Evolutionary conservation across 2,113 vertebrate genomes (phyloP).

Genomic region (Datnioides undecimradiatus): DNA sequence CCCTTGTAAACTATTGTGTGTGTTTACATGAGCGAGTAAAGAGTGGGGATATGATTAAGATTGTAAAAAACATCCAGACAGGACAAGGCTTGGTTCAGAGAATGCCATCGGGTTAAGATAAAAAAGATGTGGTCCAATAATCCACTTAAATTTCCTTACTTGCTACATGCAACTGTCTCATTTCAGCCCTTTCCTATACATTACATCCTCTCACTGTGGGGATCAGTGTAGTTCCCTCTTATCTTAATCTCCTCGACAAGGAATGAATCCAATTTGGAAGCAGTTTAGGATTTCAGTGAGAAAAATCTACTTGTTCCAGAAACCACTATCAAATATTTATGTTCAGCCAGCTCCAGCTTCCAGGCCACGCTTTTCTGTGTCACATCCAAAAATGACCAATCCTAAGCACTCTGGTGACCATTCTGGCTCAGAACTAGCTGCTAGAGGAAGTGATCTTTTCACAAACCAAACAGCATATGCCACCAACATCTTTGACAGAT

Average conservation of each 20-base stretch:
- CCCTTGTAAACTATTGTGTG: slow-evolving; percentile 10
- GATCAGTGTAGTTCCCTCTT: slow-evolving; percentile 9
- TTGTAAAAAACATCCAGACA: background rate
- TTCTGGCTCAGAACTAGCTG: background rate
- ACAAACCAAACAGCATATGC: background rate
- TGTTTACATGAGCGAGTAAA: slow-evolving; percentile 31
- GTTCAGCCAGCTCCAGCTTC: background rate
- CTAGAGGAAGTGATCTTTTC: background rate
- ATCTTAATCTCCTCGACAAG: slow-evolving; percentile 17
- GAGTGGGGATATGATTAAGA: background rate
- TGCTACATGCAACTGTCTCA: background rate
- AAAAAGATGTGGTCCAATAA: background rate
- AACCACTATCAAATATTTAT: slow-evolving; percentile 46
- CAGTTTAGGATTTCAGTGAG: background rate
- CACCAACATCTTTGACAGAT: background rate
- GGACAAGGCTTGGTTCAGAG: background rate
- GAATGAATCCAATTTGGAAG: slow-evolving; percentile 21
- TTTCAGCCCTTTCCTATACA: background rate
- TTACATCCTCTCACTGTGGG: background rate
- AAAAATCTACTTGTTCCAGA: slow-evolving; percentile 26
- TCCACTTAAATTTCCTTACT: background rate
- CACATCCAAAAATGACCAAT: slow-evolving; percentile 33
- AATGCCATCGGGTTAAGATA: background rate
- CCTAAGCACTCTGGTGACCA: background rate
- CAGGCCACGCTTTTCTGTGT: slow-evolving; percentile 25